Evolutionary conservation across 2,888 invertebrate species (phyloP).

Genomic region (Limnephilus lunatus): DNA sequence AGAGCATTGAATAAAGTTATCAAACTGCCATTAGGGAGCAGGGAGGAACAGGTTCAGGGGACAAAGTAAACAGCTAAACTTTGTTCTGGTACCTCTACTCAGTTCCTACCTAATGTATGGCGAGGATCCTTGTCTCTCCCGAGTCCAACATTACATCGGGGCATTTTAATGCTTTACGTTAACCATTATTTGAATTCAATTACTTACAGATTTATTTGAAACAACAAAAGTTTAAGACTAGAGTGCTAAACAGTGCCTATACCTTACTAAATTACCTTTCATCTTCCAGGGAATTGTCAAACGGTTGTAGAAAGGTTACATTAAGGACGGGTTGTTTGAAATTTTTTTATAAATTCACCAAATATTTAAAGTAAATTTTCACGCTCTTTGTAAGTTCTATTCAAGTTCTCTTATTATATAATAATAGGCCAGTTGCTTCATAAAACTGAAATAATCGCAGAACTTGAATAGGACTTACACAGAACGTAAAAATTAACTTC

Average conservation of each 20-base stretch:
- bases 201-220: background rate
- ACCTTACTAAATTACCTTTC: too few species aligned
- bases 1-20: constrained; percentile 16
- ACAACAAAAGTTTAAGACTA: background rate
- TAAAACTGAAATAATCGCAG: too few species aligned
- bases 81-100: background rate
- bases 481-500: too few species aligned
- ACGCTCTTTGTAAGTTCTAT: too few species aligned
- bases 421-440: too few species aligned
- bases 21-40: constrained; percentile 28
- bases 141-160: background rate
- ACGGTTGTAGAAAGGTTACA: background rate
- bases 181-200: background rate
- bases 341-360: too few species aligned
- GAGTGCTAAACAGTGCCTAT: background rate
- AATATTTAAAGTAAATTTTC: too few species aligned
- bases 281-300: too few species aligned
- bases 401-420: too few species aligned
- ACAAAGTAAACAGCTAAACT: constrained; percentile 3
- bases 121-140: background rate
- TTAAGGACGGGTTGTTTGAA: too few species aligned
- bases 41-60: constrained; percentile 18
- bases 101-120: constrained; percentile 12
- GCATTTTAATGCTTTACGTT: background rate
- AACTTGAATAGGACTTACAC: too few species aligned